Evolutionary conservation across 92 coral and sea anemone genomes (phyloP).

Genomic region (Meandrina meandrites): DNA sequence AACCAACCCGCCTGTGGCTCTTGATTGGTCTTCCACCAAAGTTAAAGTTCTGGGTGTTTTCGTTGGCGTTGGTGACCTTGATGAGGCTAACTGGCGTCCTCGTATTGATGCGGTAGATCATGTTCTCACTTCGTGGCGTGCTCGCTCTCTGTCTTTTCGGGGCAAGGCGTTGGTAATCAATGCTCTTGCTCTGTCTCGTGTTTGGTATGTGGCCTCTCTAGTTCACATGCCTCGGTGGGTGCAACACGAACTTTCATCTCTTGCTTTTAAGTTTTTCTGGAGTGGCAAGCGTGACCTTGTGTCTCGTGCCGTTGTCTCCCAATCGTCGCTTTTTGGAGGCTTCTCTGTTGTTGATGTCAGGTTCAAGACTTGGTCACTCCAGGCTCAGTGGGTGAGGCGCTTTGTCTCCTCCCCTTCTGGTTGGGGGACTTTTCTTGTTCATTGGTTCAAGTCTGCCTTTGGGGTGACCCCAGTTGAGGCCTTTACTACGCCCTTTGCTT

Average conservation of each 20-base stretch:
- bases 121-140: constrained; percentile 32
- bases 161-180: constrained; percentile 41
- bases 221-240: constrained; percentile 15
- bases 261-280: constrained; percentile 18
- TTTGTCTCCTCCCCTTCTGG: not conserved
- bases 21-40: constrained; percentile 44
- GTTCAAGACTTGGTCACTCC: not conserved
- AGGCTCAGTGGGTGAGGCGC: constrained; percentile 6
- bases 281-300: constrained; percentile 1
- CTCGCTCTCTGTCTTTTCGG: constrained; percentile 2
- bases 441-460: not conserved
- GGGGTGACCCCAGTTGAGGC: not conserved
- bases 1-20: constrained; percentile 18
- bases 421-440: not conserved
- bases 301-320: not conserved
- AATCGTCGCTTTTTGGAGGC: not conserved
- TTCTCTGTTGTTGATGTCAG: not conserved
- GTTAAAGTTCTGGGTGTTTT: constrained; percentile 40
- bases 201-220: constrained; percentile 45
- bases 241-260: not conserved
- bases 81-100: constrained; percentile 38
- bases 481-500: not conserved
- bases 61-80: constrained; percentile 18
- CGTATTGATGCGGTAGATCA: constrained; percentile 7
- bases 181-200: constrained; percentile 29